Base-by-base conservation (phyloP, 2,888 invertebrate species). In the Rotaria sp. region DNA sequence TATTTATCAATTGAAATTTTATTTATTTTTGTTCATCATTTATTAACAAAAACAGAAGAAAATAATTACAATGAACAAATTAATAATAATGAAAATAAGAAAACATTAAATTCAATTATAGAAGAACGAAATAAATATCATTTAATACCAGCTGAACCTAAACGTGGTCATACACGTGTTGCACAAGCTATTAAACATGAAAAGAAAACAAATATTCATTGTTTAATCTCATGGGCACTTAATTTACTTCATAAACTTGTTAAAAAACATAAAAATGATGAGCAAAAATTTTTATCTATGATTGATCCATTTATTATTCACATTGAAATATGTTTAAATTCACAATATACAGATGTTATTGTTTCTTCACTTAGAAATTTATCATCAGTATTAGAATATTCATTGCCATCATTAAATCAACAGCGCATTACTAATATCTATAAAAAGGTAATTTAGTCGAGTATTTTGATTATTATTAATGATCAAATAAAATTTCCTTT, bases 261-360 rank as follows among this genome's bases (percentile, higher is more conserved):
- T 13, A 75, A 75, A 75, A 38, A 45, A 26, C 24, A 41, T 26
- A 75, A 75, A 75, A 24, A 38, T 24, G 26, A 75, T 26, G 45
- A 75, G 41, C 15, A 75, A n/a, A 75, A 38, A 75, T 75, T 75
- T 26, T 26, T 75, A 41, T 38, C 75, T 13, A 75, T 75, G 75
- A 26, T 75, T 26, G 75, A 75, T 75, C 75, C 75, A 38, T 75
- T 75, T 75, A 13, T 75, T 21, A 5, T 10, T 75, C 41, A 75
- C 45, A 75, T 75, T 75, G 75, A 75, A 75, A 75, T n/a, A 41
- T 75, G 75, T 75, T 45, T 75, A 38, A 75, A 75, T 41, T 41
- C 75, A 41, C 41, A 38, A 26, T 75, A 75, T 41, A 75, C 45
- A 24, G 75, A 75, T 75, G 75, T 75, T 41, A 41, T 45, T 26